These are phyloP conservation scores for Solenodon paradoxus DNA, from an alignment of 2,113 vertebrate genomes.

Conservation along the genomic window DNA sequence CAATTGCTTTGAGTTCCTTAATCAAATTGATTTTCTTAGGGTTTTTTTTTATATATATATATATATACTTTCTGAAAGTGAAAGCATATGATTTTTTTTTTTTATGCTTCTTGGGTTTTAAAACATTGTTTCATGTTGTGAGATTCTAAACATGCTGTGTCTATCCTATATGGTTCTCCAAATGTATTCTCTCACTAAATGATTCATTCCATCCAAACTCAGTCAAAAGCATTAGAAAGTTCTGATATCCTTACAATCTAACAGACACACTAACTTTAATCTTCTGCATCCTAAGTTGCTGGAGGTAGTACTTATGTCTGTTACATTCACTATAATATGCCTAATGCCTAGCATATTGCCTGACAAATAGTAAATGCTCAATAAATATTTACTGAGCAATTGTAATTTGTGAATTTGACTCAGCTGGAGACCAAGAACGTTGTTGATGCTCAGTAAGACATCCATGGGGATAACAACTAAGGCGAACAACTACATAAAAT, in stretches of 20 bases:
- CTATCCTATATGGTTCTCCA: fast-evolving
- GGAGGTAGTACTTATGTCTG: not conserved
- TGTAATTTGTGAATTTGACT: not conserved
- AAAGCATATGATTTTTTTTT: too few relatives aligned
- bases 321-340: fast-evolving
- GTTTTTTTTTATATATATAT: too few relatives aligned
- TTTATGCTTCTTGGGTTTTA: not conserved
- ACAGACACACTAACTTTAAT: not conserved
- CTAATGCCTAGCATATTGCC: not conserved
- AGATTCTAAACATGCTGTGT: not conserved
- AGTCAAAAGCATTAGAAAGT: not conserved
- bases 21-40: not conserved
- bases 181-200: not conserved
- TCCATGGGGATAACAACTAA: not conserved
- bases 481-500: too few relatives aligned
- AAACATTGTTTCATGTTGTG: not conserved
- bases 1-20: not conserved
- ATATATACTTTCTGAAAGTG: too few relatives aligned
- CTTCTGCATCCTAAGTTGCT: not conserved
- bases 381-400: not conserved
- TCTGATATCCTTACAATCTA: fast-evolving
- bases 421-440: not conserved
- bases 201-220: too few relatives aligned
- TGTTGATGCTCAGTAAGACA: not conserved
- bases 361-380: not conserved